Conservation (phyloP, 2,888 invertebrate species). For the Spilosoma lubricipeda region DNA sequence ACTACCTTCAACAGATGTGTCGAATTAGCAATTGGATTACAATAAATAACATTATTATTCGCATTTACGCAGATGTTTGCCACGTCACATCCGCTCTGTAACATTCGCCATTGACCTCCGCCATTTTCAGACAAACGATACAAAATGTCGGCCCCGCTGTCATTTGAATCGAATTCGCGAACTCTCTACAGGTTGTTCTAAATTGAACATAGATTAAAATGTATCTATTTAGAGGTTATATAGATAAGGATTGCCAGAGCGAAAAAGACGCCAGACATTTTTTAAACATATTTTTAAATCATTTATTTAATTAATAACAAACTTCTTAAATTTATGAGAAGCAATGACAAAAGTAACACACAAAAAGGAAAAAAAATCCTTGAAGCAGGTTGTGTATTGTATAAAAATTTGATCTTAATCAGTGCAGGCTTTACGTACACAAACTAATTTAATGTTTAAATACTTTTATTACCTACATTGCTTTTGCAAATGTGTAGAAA, state of each 20-base stretch:
- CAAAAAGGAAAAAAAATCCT: too few relatives aligned
- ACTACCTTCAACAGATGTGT: constrained; percentile 43
- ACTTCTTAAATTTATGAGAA: too few relatives aligned
- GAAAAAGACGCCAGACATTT: too few relatives aligned
- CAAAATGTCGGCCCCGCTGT: constrained; percentile 75
- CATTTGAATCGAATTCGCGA: constrained; percentile 73
- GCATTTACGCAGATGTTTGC: constrained; percentile 45
- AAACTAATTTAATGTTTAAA: too few relatives aligned
- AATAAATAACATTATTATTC: constrained; percentile 44
- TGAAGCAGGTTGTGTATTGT: too few relatives aligned
- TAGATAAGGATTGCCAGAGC: background rate
- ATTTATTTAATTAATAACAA: too few relatives aligned
- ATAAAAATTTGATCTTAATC: too few relatives aligned
- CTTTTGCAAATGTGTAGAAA: too few relatives aligned
- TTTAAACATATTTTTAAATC: too few relatives aligned
- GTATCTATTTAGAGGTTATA: background rate
- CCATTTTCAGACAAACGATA: constrained; percentile 69
- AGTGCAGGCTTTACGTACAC: too few relatives aligned
- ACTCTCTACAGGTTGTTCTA: constrained; percentile 46
- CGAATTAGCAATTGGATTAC: constrained; percentile 43
- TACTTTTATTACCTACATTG: too few relatives aligned
- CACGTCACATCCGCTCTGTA: constrained; percentile 36
- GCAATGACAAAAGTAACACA: too few relatives aligned
- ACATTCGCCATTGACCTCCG: constrained; percentile 56
- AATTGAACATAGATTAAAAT: background rate